Evolutionary conservation across 2,113 vertebrate species (phyloP), one percentile per base, ranked within the genome.

Genomic region (Dicrurus megarhynchus): DNA sequence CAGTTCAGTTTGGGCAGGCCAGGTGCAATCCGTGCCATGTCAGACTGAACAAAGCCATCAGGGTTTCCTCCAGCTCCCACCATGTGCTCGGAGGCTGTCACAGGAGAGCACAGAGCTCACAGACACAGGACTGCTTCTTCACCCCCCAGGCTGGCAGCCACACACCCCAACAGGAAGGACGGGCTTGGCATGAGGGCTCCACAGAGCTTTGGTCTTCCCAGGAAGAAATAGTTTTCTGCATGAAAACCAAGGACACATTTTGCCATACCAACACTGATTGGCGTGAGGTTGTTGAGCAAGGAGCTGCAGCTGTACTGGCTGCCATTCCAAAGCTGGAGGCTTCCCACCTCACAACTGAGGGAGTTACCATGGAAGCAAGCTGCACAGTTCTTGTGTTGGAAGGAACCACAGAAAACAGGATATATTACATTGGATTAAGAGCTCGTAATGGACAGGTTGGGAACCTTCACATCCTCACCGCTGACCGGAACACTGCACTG

Each of bases 281-380:
- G 47, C 1, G 2, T 75, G 70, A 67, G 53, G 55, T 56, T 71
- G 35, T 5, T 47, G 46, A 91, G 63, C 47, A 78, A 73, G 44
- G 39, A 83, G 37, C 67, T 94, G 84, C 74, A 81, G 86, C 82
- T 79, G 82, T 33, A 57, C 70, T 50, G 84, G 61, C 47, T 55
- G 49, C 65, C 44, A 15, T 73, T 84, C 79, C 56, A 67, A 69
- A 75, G 82, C 63, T 77, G 60, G 30, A 95, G 39, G 37, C n/a
- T 94, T 94, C 71, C 92, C 81, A 74, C 70, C 87, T 85, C 55
- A 14, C 23, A 69, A 20, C 41, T 16, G 37, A 77, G 41, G 59
- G 60, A 77, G 89, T 84, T 77, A 42, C 75, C 78, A 70, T 71
- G 70, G 78, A 89, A 94, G 84, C 73, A 82, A 91, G 76, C 56